Base-by-base conservation (phyloP, 2,113 vertebrate species). In the Rhea americana region DNA sequence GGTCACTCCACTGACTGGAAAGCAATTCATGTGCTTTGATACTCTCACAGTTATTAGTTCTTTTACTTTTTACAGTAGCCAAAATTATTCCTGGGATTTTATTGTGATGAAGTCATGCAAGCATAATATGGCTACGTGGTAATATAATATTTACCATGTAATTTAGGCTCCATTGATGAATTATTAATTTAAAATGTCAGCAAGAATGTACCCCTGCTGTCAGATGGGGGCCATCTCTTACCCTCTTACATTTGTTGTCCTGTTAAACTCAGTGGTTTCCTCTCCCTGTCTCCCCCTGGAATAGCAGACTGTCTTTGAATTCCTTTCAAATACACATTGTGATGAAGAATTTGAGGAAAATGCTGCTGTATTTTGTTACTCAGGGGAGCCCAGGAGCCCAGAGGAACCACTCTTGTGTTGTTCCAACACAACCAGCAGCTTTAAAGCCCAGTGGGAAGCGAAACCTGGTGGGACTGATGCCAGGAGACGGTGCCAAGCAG, bases 341-440 rank as follows among this genome's bases (percentile, higher is more conserved):
- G 5, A 48, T 35, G 39, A 39, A 80, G 45, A 76, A 6, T 15
- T 2, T 2, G 83, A 72, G 61, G 43, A 53, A 19, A 24, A 4
- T 10, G 11, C 32, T 22, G 7, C 26, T 32, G 15, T 45, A 12
- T 66, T 87, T 81, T 6, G 13, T 87, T 85, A 91, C 85, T 73
- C 5, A 84, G 53, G 56, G 78, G 28, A 65, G 4, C 41, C 9
- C 1, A 1, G 48, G 12, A 72, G 22, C 21, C 37, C 37, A 2
- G 0, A 0, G 0, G 13, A 17, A 3, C 15, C 48, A 13, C 37
- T 35, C 48, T 28, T n/a, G n/a, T n/a, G n/a, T 53, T 25, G 17
- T 53, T 79, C 21, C 65, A 30, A 48, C 10, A 9, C 43, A 72
- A 19, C n/a, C 26, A 28, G 53, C 32, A 68, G 62, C 28, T 91